Evolutionary conservation across 2,888 invertebrate species (phyloP).

Genomic region (Tanytarsus gracilentus): DNA sequence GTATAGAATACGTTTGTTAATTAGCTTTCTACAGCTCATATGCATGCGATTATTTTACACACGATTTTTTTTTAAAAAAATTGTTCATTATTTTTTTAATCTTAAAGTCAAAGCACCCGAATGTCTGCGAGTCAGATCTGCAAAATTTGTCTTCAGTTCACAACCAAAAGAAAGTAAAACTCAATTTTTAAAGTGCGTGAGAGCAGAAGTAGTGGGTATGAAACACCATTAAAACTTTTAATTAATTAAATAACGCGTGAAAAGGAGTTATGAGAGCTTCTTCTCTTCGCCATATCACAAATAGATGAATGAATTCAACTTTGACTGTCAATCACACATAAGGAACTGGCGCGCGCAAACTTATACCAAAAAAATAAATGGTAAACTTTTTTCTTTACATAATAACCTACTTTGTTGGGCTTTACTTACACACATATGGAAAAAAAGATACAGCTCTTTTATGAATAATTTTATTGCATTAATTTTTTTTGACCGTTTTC

Average conservation of each 20-base stretch:
- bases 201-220: no score
- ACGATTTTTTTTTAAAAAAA: no score
- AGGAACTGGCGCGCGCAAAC: constrained; percentile 11
- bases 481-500: constrained; percentile 28
- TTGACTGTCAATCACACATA: neutral
- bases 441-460: constrained; percentile 26
- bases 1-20: no score
- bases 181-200: neutral
- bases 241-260: neutral
- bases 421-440: constrained; percentile 24
- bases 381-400: constrained; percentile 24
- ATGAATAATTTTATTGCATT: constrained; percentile 29
- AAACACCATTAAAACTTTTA: neutral
- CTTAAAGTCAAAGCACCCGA: no score
- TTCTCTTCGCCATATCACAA: neutral
- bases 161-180: constrained; percentile 4
- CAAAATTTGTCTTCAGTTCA: neutral
- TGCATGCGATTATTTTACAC: no score
- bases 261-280: neutral
- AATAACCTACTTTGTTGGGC: constrained; percentile 26
- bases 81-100: no score
- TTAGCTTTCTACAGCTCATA: no score
- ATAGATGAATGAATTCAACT: neutral
- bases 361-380: constrained; percentile 25
- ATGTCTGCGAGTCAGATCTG: no score